Evolutionary conservation across 2,113 vertebrate species (phyloP).

Genomic region (Bolborhynchus lineola): DNA sequence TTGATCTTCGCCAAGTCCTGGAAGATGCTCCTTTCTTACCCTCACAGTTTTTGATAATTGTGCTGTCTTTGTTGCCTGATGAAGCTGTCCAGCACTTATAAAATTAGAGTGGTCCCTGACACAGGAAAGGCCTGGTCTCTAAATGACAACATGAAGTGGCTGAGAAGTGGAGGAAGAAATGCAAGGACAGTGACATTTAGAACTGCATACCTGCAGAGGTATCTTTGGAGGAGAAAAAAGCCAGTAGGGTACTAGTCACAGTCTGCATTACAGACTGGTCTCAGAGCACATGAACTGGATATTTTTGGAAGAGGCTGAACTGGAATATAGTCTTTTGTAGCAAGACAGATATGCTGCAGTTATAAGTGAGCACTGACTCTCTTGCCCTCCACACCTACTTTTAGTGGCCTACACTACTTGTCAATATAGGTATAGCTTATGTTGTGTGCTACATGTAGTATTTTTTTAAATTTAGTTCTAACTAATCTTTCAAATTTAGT

Average conservation of each 20-base stretch:
- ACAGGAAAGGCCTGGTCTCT: not conserved
- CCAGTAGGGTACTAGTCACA: not conserved
- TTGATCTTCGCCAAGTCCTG: not conserved
- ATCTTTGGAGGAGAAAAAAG: not conserved
- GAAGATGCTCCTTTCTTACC: not conserved
- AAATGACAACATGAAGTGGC: not conserved
- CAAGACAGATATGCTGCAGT: not conserved
- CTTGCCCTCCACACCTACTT: not conserved
- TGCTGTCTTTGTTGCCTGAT: not conserved
- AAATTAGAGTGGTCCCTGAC: rapidly evolving
- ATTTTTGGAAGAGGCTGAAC: not conserved
- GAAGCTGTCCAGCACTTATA: not conserved
- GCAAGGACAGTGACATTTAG: not conserved
- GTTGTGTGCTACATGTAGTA: not conserved
- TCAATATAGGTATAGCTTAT: not conserved
- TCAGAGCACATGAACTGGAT: not conserved
- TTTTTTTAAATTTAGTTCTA: not conserved
- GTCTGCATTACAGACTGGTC: not conserved
- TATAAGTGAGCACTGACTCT: not conserved
- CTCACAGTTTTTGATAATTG: not conserved
- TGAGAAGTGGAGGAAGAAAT: not conserved
- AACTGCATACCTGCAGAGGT: not conserved
- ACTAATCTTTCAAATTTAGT: not conserved
- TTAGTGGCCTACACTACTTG: not conserved
- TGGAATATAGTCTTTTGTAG: not conserved